phyloP scores from a whole-genome alignment of 2,797 vertebrate genomes.

The Sebastes minor region DNA sequence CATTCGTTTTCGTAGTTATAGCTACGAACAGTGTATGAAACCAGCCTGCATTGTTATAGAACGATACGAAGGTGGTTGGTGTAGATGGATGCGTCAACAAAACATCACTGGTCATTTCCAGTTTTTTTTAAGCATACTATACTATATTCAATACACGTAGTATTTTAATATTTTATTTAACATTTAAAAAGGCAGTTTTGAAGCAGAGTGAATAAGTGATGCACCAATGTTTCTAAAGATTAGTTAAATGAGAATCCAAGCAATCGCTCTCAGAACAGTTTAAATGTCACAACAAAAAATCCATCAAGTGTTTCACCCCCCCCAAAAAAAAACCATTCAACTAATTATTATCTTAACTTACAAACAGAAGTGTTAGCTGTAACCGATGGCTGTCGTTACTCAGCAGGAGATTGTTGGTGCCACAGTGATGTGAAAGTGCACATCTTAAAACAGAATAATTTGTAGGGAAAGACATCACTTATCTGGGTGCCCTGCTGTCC shows the following conservation, averaged over 20 bases:
- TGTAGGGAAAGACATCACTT: constrained; percentile 62
- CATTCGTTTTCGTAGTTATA: too few relatives aligned
- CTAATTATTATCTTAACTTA: constrained; percentile 23
- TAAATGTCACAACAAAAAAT: neutral
- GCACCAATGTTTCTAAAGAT: neutral
- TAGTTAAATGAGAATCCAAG: neutral
- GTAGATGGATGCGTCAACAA: neutral
- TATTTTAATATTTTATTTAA: neutral
- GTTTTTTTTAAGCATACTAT: neutral
- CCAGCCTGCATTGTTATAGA: neutral
- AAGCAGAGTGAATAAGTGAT: neutral
- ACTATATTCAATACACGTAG: neutral
- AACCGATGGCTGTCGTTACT: constrained; percentile 26
- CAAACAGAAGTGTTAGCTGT: constrained; percentile 3
- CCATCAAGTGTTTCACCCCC: neutral
- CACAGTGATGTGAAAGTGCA: constrained; percentile 44
- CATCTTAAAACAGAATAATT: constrained; percentile 56
- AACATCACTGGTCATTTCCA: neutral
- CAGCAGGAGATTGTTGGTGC: constrained; percentile 36
- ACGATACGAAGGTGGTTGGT: neutral
- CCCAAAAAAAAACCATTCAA: neutral
- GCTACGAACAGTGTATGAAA: too few relatives aligned
- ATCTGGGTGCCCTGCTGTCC: constrained; percentile 54
- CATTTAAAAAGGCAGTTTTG: neutral
- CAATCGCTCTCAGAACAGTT: neutral